These are phyloP conservation scores for Oscheius sp. DNA, from an alignment of 2,888 invertebrate genomes.

Conservation along the genomic window DNA sequence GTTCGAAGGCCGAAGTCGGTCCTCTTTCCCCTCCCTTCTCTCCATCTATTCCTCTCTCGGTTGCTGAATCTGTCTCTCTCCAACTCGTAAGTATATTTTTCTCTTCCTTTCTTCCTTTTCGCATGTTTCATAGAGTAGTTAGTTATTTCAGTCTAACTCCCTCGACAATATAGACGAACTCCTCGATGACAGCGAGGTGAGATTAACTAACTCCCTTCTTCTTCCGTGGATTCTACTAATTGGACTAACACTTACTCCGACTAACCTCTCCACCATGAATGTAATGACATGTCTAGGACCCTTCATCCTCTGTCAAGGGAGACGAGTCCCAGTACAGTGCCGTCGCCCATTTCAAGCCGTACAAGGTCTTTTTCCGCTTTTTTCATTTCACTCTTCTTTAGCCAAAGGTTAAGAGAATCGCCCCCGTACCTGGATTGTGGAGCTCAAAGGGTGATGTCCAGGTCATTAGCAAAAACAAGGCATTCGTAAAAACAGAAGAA, in stretches of 20 bases:
- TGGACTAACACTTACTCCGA: not conserved
- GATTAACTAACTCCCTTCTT: not conserved
- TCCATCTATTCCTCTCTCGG: slow-evolving; percentile 8
- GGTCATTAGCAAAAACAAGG: slow-evolving; percentile 59
- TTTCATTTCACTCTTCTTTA: not conserved
- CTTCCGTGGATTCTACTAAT: not conserved
- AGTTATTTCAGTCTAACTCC: slow-evolving; percentile 32
- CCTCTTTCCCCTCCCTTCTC: slow-evolving; percentile 11
- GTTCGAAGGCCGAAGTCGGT: slow-evolving; percentile 37
- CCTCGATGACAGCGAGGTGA: slow-evolving; percentile 25
- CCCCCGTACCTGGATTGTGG: slow-evolving; percentile 63
- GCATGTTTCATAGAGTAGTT: slow-evolving; percentile 11
- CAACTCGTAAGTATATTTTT: slow-evolving; percentile 19
- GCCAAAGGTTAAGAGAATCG: slow-evolving; percentile 28
- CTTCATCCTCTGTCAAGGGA: slow-evolving; percentile 34
- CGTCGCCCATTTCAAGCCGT: slow-evolving; percentile 58
- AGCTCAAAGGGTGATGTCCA: slow-evolving; percentile 50
- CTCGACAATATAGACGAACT: slow-evolving; percentile 29
- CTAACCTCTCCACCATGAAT: not conserved
- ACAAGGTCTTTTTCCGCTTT: slow-evolving; percentile 24
- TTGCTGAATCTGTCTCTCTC: slow-evolving; percentile 18
- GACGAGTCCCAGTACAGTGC: slow-evolving; percentile 66
- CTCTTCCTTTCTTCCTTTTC: not conserved
- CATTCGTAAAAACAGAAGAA: slow-evolving; percentile 45
- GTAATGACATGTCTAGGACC: slow-evolving; percentile 20